Base-by-base conservation (phyloP, 2,888 invertebrate genomes). In the Drosophila aldrichi region DNA sequence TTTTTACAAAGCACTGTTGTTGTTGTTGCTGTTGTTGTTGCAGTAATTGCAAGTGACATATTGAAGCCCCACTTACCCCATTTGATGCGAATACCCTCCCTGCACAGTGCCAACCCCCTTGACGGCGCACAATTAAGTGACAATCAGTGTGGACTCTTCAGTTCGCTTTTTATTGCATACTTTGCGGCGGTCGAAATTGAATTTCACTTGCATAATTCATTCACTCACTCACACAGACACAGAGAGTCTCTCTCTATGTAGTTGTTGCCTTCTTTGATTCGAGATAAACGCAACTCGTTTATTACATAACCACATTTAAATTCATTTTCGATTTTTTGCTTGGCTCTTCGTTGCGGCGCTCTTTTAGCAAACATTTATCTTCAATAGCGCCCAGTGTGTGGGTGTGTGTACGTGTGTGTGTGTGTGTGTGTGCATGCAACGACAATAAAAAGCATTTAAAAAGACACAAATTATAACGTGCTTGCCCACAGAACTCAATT, bases 401-500 rank as follows among this genome's bases (percentile, higher is more conserved):
- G 61, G 64, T 70, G 77, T 70, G 73, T 36, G 43, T 62, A 22
- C 3, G 22, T 40, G 36, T 22, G 52, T 29, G 36, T 54, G 9
- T 49, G 25, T 44, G 29, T 65, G 34, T 64, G 54, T 64, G 67
- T 57, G 57, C 59, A 49, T 44, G 49, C 76, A 76, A 75, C 66
- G 88, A 63, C 89, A 77, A 78, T 87, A 89, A 89, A 86, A 82
- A 81, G 70, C 88, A 77, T 89, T 89, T 89, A 87, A 86, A 89
- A 87, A 73, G 82, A 73, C 84, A 86, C 89, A 89, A 89, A 86
- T 86, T 84, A 81, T 73, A 75, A 67, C 58, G 57, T 52, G 71
- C 68, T 55, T 44, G 18, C 66, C 46, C 64, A 49, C 55, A 36
- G 65, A 69, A 64, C 56, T 75, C 69, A 74, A 81, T 76, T 84